Evolutionary conservation across 2,888 invertebrate species (phyloP).

Genomic region (Eubasilissa splendida): DNA sequence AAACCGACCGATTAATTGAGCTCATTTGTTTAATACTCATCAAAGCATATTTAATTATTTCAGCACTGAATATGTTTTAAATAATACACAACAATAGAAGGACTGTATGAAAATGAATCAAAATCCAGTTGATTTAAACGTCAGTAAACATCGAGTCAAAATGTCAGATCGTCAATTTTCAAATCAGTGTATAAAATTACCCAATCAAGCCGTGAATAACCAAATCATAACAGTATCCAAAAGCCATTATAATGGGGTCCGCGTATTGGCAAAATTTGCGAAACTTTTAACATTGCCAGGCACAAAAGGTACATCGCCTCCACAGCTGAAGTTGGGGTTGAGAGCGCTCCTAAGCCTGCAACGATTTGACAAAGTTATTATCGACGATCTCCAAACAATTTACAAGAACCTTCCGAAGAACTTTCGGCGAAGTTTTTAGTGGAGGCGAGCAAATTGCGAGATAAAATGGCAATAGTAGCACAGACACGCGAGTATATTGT

Average conservation of each 20-base stretch:
- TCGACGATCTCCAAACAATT: slow-evolving; percentile 57
- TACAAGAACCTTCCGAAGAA: slow-evolving; percentile 44
- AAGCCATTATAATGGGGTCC: slow-evolving; percentile 46
- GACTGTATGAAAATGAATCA: background rate
- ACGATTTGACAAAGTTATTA: slow-evolving; percentile 58
- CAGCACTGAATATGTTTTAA: too few relatives aligned
- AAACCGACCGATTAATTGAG: too few relatives aligned
- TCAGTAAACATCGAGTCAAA: background rate
- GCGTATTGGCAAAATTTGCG: slow-evolving; percentile 46
- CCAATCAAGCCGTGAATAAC: slow-evolving; percentile 43
- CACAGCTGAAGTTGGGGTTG: slow-evolving; percentile 16
- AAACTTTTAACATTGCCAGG: slow-evolving; percentile 54
- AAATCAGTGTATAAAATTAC: slow-evolving; percentile 19
- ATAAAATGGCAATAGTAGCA: slow-evolving; percentile 43
- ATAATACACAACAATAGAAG: too few relatives aligned
- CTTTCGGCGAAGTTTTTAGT: slow-evolving; percentile 44
- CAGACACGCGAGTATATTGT: slow-evolving; percentile 30
- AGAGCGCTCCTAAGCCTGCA: slow-evolving; percentile 46
- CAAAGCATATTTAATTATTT: too few relatives aligned
- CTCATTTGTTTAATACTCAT: too few relatives aligned
- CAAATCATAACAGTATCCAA: slow-evolving; percentile 49
- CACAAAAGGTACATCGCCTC: slow-evolving; percentile 51
- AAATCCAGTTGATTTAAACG: background rate
- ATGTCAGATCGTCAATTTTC: background rate
- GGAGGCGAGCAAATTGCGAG: slow-evolving; percentile 37